phyloP scores from a whole-genome alignment of 2,888 invertebrate genomes.

The Zelleria hepariella region DNA sequence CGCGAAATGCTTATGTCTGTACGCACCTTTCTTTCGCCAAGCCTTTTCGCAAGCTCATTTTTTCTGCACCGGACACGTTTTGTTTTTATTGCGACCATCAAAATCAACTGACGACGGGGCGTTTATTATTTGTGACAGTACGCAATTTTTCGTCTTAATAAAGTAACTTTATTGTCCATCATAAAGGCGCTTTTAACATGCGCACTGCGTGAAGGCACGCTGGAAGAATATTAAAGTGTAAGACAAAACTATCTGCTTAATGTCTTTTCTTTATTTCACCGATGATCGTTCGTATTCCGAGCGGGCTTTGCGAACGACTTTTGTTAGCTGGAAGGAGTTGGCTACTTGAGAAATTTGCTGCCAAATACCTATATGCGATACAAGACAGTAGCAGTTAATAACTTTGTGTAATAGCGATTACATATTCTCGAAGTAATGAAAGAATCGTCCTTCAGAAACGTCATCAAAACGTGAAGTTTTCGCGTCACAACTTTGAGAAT shows the following conservation, averaged over 20 bases:
- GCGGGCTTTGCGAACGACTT: neutral
- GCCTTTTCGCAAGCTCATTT: neutral
- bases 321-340: neutral
- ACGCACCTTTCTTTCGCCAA: neutral
- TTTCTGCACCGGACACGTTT: conserved; percentile 1
- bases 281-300: conserved; percentile 7
- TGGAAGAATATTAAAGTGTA: conserved; percentile 4
- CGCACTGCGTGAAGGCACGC: neutral
- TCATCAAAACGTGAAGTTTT: neutral
- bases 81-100: conserved; percentile 6
- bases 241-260: conserved; percentile 4
- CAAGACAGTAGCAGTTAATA: no score
- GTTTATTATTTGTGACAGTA: neutral
- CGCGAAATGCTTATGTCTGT: neutral
- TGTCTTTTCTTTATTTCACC: conserved; percentile 8
- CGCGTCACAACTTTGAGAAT: conserved; percentile 1
- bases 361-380: neutral
- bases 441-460: neutral
- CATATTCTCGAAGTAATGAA: neutral
- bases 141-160: conserved; percentile 4
- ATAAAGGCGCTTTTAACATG: conserved; percentile 3
- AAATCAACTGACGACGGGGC: conserved; percentile 5
- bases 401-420: no score
- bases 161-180: neutral
- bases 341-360: neutral